These are phyloP conservation scores for Ameiurus melas DNA, from an alignment of 2,113 vertebrate species.

Conservation along the genomic window DNA sequence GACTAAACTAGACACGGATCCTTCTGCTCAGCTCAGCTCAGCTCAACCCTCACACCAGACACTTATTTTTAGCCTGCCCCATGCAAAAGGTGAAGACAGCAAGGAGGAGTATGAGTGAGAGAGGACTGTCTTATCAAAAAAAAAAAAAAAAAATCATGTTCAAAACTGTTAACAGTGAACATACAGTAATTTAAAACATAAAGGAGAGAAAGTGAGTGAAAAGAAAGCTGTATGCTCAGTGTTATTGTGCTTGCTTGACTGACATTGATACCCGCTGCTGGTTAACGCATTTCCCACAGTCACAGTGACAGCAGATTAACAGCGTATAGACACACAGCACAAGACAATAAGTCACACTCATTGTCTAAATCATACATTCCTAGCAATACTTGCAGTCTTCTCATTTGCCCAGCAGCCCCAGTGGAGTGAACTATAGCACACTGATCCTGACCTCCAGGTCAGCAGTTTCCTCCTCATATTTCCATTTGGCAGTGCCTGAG, in stretches of 20 bases:
- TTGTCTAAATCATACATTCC: neutral
- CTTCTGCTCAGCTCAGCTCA: slow-evolving; percentile 34
- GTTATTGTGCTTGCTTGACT: slow-evolving; percentile 1
- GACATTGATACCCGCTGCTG: slow-evolving; percentile 20
- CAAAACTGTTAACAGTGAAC: neutral
- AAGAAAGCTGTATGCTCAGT: neutral
- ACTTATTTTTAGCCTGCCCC: slow-evolving; percentile 54
- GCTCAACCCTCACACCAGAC: slow-evolving; percentile 46
- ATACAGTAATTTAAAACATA: no score
- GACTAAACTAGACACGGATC: slow-evolving; percentile 34
- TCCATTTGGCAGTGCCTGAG: slow-evolving; percentile 38
- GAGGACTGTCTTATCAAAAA: neutral
- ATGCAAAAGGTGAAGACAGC: slow-evolving; percentile 38
- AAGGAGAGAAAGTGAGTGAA: neutral
- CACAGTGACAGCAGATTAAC: slow-evolving; percentile 21
- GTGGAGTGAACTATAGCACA: slow-evolving; percentile 28
- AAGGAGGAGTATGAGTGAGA: neutral
- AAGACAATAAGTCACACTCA: slow-evolving; percentile 6
- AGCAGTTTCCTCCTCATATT: slow-evolving; percentile 41
- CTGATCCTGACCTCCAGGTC: slow-evolving; percentile 41
- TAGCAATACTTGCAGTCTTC: neutral
- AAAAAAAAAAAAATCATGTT: neutral
- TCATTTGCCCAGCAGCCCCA: slow-evolving; percentile 18
- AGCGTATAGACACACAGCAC: neutral
- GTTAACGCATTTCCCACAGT: slow-evolving; percentile 27